Percentiles rank a stretch among this genome's conserved stretches.
Evolutionary conservation across 1,140 invertebrate genomes (phyloP).

Genomic region (Mesaphorura yosii): DNA sequence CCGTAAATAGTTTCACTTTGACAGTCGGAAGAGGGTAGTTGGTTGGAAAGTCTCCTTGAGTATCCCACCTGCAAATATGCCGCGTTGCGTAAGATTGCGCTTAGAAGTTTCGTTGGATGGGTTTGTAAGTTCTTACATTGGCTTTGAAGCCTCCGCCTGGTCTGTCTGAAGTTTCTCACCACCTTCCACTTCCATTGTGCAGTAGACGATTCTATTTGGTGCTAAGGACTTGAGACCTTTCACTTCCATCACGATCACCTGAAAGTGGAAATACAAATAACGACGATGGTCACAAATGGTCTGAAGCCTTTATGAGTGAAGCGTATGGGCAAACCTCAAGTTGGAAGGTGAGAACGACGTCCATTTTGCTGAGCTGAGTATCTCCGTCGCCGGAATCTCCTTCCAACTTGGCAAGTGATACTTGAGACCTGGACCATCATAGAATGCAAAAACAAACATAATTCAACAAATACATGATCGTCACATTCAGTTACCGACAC

Average conservation of each 20-base stretch:
- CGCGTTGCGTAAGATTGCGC: no score
- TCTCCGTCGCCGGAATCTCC: constrained; percentile 80
- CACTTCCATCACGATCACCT: constrained; percentile 97
- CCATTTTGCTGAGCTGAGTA: constrained; percentile 84
- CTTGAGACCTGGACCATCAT: constrained; percentile 61
- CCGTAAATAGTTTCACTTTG: constrained; percentile 93
- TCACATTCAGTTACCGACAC: not conserved
- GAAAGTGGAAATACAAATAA: constrained; percentile 30
- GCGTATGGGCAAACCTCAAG: constrained; percentile 61
- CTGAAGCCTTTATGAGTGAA: no score
- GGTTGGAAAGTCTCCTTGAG: constrained; percentile 96
- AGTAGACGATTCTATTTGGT: constrained; percentile 96
- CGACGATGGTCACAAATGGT: constrained; percentile 1
- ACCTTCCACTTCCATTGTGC: constrained; percentile 98
- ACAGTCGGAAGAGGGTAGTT: constrained; percentile 91
- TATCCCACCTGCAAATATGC: constrained; percentile 76
- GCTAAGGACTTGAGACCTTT: constrained; percentile 93
- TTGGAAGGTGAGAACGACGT: constrained; percentile 92
- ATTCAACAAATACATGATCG: constrained; percentile 28
- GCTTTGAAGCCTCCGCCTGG: constrained; percentile 96
- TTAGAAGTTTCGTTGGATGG: no score
- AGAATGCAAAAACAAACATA: constrained; percentile 27
- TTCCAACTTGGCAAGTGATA: constrained; percentile 84
- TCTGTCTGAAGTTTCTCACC: constrained; percentile 98
- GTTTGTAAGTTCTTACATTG: constrained; percentile 68